Base-by-base conservation (phyloP, 1,140 invertebrate species). In the Ephestia elutella region DNA sequence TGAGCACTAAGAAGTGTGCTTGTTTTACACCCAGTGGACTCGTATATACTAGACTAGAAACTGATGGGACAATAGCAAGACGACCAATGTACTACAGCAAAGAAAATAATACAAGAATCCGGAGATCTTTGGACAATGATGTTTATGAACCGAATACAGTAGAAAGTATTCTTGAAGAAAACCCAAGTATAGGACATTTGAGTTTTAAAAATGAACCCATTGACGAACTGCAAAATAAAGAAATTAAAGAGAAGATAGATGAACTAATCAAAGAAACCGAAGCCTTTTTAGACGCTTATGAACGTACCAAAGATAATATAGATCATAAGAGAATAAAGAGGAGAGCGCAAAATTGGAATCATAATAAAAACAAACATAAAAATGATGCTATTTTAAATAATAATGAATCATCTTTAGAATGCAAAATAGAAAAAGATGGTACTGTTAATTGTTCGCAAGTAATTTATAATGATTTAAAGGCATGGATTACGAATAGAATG, bases 401-500 rank as follows among this genome's bases (percentile, higher is more conserved):
- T 55, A 87, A 88, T 60, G 87, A 84, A 54, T 80, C 83, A 0
- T 85, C 83, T 38, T 62, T 90, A 60, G 87, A 90, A 78, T 90
- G 89, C 72, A 90, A 89, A 75, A 82, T 90, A 67, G 89, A 89
- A 65, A 81, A 89, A 32, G 90, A 91, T 65, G 93, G 94, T 2
- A 90, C 90, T 44, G 93, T 97, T 11, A 95, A 95, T 78, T 96
- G 95, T 84, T 94, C 92, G 10, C 92, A 94, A 80, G 91, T 94
- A 15, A 92, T 97, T 54, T 97, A 97, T 78, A 90, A 93, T 68
- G 93, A 96, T 89, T 92, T 93, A 17, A 93, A 93, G 75, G 92
- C 93, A 49, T 98, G 96, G 96, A 92, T 93, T 64, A 91, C 92
- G 21, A 97, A 96, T 51, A 92, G 96, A 70, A 90, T 94, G 49